Conservation (phyloP, 2,888 invertebrate species). For the Plutella xylostella region DNA sequence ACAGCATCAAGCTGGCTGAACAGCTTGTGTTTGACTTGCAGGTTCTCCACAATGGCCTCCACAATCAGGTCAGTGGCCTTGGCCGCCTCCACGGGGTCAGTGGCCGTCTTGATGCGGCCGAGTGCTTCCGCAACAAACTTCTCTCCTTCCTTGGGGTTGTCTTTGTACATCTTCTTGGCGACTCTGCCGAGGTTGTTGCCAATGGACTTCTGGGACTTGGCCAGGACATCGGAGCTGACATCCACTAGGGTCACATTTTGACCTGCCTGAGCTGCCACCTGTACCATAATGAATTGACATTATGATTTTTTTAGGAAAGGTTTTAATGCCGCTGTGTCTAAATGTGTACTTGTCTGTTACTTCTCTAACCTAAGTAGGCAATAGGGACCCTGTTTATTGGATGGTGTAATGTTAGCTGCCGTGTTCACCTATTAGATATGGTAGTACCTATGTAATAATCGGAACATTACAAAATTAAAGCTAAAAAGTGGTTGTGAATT, state of each 20-base stretch:
- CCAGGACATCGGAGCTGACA: slow-evolving; percentile 75
- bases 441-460: too few relatives aligned
- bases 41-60: slow-evolving; percentile 89
- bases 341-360: too few relatives aligned
- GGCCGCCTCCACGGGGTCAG: slow-evolving; percentile 72
- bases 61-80: slow-evolving; percentile 80
- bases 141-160: slow-evolving; percentile 73
- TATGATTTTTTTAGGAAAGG: too few relatives aligned
- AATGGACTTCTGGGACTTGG: slow-evolving; percentile 79
- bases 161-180: slow-evolving; percentile 81
- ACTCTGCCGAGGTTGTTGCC: slow-evolving; percentile 77
- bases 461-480: too few relatives aligned
- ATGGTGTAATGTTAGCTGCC: too few relatives aligned
- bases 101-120: slow-evolving; percentile 71
- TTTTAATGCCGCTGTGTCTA: too few relatives aligned
- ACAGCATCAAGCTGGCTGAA: slow-evolving; percentile 79
- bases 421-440: too few relatives aligned
- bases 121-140: slow-evolving; percentile 75
- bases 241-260: slow-evolving; percentile 87
- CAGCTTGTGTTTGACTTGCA: slow-evolving; percentile 80
- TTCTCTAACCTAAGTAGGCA: too few relatives aligned
- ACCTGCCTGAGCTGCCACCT: slow-evolving; percentile 89
- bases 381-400: too few relatives aligned
- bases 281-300: too few relatives aligned
- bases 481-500: too few relatives aligned